Evolutionary conservation across 2,888 invertebrate genomes (phyloP).

Genomic region (Exocentrus adspersus): DNA sequence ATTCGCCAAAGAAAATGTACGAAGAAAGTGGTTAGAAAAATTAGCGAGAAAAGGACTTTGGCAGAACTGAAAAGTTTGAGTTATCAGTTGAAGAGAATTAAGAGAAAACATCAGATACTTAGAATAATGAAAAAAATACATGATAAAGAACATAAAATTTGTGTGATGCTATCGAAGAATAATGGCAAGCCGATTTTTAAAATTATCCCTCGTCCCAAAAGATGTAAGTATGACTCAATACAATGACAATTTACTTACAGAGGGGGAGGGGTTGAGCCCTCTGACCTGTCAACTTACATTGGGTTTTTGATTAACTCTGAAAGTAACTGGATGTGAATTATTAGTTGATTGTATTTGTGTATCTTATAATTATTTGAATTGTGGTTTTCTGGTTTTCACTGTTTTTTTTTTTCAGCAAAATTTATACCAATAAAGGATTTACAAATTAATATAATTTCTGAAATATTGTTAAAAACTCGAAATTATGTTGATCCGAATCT

Average conservation of each 20-base stretch:
- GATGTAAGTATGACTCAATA: conserved; percentile 21
- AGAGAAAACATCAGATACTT: conserved; percentile 26
- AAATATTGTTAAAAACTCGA: conserved; percentile 31
- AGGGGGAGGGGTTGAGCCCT: not conserved
- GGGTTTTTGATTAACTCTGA: not conserved
- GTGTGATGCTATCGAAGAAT: conserved; percentile 23
- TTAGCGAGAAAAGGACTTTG: conserved; percentile 5
- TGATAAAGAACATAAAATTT: conserved; percentile 30
- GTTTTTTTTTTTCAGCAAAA: not conserved
- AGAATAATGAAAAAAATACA: conserved; percentile 32
- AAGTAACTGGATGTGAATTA: no score
- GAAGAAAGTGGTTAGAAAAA: not conserved
- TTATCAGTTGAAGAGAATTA: conserved; percentile 29
- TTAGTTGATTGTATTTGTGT: no score
- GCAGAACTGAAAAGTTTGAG: conserved; percentile 24
- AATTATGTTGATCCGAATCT: conserved; percentile 42
- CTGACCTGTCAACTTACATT: not conserved
- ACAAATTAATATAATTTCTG: conserved; percentile 30
- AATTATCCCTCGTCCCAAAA: conserved; percentile 25
- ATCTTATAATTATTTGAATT: no score
- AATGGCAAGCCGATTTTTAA: conserved; percentile 31
- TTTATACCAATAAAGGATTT: conserved; percentile 6
- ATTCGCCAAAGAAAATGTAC: conserved; percentile 12
- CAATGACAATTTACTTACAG: not conserved
- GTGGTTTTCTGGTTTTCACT: no score